These are phyloP conservation scores for Acleris holmiana DNA, from an alignment of 2,888 invertebrate genomes.

Conservation along the genomic window DNA sequence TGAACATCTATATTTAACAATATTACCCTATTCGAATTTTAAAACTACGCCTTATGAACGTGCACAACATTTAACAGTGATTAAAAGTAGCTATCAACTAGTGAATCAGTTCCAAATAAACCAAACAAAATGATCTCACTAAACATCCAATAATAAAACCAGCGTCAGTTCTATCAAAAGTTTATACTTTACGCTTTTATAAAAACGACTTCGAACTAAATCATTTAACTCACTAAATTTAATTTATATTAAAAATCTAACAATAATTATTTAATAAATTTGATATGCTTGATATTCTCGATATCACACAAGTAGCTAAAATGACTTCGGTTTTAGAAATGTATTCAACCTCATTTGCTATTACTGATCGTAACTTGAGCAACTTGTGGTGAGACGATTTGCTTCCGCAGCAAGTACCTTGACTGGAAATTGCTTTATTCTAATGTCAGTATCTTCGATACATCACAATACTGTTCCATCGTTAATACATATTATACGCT, in stretches of 20 bases:
- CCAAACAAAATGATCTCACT: slow-evolving; percentile 48
- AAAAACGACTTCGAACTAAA: slow-evolving; percentile 11
- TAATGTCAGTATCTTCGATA: slow-evolving; percentile 28
- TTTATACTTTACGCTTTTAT: slow-evolving; percentile 6
- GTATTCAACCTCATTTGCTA: slow-evolving; percentile 24
- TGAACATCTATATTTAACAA: slow-evolving; percentile 65
- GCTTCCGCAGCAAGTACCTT: slow-evolving; percentile 32
- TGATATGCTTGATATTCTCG: slow-evolving; percentile 84
- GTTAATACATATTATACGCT: slow-evolving; percentile 45
- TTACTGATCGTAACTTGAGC: slow-evolving; percentile 35
- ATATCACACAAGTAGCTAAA: slow-evolving; percentile 58
- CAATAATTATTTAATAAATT: slow-evolving; percentile 54
- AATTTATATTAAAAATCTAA: slow-evolving; percentile 48
- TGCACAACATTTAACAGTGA: slow-evolving; percentile 85
- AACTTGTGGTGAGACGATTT: slow-evolving; percentile 32
- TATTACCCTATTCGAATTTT: slow-evolving; percentile 73
- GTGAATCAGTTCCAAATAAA: slow-evolving; percentile 69
- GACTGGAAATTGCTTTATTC: slow-evolving; percentile 17
- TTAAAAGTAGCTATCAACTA: slow-evolving; percentile 76
- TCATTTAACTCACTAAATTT: slow-evolving; percentile 5
- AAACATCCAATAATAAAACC: slow-evolving; percentile 10
- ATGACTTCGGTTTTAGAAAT: slow-evolving; percentile 35
- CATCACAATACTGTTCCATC: slow-evolving; percentile 40
- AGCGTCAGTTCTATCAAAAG: slow-evolving; percentile 22
- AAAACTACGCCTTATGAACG: slow-evolving; percentile 71